Evolutionary conservation across 2,113 vertebrate species (phyloP), one percentile per base, ranked within the genome.

Genomic region (Aplodontia rufa): DNA sequence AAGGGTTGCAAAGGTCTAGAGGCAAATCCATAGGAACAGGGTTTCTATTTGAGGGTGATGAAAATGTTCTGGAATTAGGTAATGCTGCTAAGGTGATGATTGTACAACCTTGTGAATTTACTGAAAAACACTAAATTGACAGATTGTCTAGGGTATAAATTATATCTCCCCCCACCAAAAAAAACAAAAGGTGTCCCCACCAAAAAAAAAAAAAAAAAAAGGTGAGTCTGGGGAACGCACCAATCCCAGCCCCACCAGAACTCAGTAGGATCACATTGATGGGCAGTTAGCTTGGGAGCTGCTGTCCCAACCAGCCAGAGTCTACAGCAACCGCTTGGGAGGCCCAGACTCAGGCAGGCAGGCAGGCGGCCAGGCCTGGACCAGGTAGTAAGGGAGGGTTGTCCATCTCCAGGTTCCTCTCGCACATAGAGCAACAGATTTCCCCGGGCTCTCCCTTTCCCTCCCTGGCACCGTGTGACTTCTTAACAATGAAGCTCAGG

Each of bases 1-100:
- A 78, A 71, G 26, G 28, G 13, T 40, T 30, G 28, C 3, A 10
- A 87, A 87, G 74, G 16, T 30, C 58, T 42, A 42, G 49, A 88
- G 37, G 13, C 28, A 81, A 75, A 51, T 76, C n/a, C 37, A 58
- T 8, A 68, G 62, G 68, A 32, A 75, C 1, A 32, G 47, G 8
- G 8, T 22, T 60, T 87, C 71, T n/a, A 62, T 79, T 8, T 24
- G 45, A 3, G 8, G 6, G 6, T 74, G 49, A 66, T 42, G 66
- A 71, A 80, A 83, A 58, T 49, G 26, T 60, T 87, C 47, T 90
- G n/a, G 64, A 83, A 75, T 62, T 83, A 79, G 62, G 28, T 22
- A 26, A 35, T 45, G 19, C n/a, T 37, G 40, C 16, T 30, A 30
- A 47, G 30, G n/a, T 69, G 40, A 47, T 37, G 30, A 37, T 28